Percentiles rank a stretch among this genome's conserved stretches.
Evolutionary conservation across 2,797 vertebrate species (phyloP).

Genomic region (Enteromius viviparus): DNA sequence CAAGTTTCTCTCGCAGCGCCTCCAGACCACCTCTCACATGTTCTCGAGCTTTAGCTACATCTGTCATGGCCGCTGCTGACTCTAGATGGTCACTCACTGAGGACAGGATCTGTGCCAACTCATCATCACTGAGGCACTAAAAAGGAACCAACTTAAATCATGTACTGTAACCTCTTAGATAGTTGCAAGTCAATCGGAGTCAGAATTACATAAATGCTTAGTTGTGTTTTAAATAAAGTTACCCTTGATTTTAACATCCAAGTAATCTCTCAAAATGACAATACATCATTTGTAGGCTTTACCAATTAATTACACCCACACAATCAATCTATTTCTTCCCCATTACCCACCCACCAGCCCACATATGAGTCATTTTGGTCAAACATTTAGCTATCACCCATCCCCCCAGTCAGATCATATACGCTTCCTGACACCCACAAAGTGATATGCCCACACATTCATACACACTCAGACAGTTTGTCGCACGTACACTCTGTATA

Average conservation of each 20-base stretch:
- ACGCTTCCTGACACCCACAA: constrained; percentile 12
- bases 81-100: constrained; percentile 79
- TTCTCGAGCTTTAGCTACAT: constrained; percentile 73
- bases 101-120: constrained; percentile 80
- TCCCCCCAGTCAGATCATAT: neutral
- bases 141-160: constrained; percentile 14
- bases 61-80: constrained; percentile 70
- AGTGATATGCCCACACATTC: neutral
- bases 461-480: neutral
- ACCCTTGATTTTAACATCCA: neutral
- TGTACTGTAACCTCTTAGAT: neutral
- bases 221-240: neutral
- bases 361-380: constrained; percentile 8
- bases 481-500: neutral
- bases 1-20: constrained; percentile 74
- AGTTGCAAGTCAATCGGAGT: neutral
- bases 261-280: neutral
- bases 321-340: neutral
- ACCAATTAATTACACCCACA: neutral
- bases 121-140: constrained; percentile 77
- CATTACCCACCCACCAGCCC: neutral
- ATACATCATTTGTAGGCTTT: neutral
- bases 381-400: neutral
- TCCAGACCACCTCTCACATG: constrained; percentile 78
- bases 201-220: neutral